Conservation (phyloP, 2,113 vertebrate species). For the Lophura nycthemera region DNA sequence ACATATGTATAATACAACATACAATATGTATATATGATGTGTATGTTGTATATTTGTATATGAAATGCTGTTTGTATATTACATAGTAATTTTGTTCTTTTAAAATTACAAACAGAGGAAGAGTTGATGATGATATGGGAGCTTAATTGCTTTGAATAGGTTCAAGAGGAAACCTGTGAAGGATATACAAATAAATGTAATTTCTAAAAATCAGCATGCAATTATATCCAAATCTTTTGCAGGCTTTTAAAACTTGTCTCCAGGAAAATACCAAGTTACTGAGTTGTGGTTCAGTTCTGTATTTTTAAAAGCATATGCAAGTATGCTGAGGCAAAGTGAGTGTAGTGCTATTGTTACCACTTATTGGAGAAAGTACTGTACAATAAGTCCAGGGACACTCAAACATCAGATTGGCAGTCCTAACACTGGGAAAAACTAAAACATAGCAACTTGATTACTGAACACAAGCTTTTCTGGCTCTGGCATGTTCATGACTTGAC, state of each 20-base stretch:
- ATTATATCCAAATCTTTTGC: background rate
- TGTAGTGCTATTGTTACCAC: background rate
- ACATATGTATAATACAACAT: no score
- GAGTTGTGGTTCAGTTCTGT: background rate
- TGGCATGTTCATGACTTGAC: background rate
- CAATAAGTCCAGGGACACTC: background rate
- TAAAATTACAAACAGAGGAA: background rate
- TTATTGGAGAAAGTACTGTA: background rate
- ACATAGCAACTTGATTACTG: background rate
- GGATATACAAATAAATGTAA: accelerated
- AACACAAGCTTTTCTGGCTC: background rate
- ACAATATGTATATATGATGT: no score
- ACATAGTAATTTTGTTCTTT: background rate
- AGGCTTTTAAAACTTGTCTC: background rate
- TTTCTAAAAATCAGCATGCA: background rate
- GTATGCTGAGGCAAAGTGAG: background rate
- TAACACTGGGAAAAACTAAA: background rate
- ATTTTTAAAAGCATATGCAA: background rate
- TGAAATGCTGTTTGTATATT: background rate
- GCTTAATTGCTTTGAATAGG: no score
- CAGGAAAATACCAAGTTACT: background rate
- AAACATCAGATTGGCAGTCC: background rate
- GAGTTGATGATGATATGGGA: background rate
- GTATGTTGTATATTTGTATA: no score
- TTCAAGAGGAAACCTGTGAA: background rate